These are phyloP conservation scores for Halichoerus grypus DNA, from an alignment of 2,113 vertebrate genomes.

Conservation along the genomic window DNA sequence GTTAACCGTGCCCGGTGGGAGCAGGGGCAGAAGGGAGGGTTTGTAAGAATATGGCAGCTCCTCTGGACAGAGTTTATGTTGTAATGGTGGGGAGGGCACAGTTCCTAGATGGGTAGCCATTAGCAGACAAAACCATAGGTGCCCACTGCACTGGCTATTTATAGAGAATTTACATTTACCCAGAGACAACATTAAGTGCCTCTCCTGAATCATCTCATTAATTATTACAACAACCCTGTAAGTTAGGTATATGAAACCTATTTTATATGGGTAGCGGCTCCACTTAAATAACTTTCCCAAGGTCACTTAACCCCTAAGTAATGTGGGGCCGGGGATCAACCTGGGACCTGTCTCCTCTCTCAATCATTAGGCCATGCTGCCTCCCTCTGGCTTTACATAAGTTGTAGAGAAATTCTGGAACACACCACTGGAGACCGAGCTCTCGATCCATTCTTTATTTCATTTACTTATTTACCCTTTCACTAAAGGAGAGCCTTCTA, in stretches of 20 bases:
- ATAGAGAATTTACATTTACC: neutral
- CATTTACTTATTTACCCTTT: neutral
- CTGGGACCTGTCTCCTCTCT: neutral
- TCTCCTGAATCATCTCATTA: neutral
- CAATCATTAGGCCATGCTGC: conserved; percentile 49
- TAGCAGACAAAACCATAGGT: neutral
- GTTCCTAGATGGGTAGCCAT: neutral
- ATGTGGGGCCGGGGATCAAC: neutral
- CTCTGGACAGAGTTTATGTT: neutral
- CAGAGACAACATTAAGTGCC: neutral
- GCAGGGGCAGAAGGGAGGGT: neutral
- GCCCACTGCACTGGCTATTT: neutral
- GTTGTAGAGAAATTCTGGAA: conserved; percentile 37
- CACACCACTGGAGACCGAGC: neutral
- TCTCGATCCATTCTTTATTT: neutral
- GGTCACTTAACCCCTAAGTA: neutral
- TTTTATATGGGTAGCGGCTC: neutral
- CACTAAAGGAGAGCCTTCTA: neutral
- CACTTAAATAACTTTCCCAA: neutral
- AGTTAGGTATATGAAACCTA: neutral
- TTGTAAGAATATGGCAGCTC: neutral
- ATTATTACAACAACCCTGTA: neutral
- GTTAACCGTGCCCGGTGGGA: neutral
- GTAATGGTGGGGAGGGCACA: too few relatives aligned
- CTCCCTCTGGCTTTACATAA: conserved; percentile 58